A percentile compares a stretch with the other conserved stretches of the same genome.
These are phyloP conservation scores for Schrankia costaestrigalis DNA, from an alignment of 2,888 invertebrate species.

Conservation along the genomic window DNA sequence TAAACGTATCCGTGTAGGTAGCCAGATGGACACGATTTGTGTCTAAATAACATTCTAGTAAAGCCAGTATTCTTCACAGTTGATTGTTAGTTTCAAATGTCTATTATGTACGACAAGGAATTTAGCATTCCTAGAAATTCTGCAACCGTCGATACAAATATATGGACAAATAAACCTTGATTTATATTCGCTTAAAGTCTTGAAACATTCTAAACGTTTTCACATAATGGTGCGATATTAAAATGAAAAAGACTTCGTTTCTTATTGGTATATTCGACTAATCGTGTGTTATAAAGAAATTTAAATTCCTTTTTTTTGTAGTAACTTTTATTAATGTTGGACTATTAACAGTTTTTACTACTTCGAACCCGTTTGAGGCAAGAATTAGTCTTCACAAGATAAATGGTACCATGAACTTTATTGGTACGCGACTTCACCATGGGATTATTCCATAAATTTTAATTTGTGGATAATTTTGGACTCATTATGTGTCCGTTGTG, in stretches of 20 bases:
- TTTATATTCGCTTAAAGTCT: background rate
- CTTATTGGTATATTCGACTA: conserved; percentile 50
- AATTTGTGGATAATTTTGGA: conserved; percentile 34
- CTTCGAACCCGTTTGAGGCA: conserved; percentile 55
- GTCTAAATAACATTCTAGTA: background rate
- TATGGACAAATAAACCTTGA: conserved; percentile 5
- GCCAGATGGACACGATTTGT: background rate
- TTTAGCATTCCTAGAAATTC: background rate
- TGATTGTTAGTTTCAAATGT: conserved; percentile 1
- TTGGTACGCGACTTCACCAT: conserved; percentile 54
- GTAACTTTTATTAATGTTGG: conserved; percentile 64
- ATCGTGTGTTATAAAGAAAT: conserved; percentile 51
- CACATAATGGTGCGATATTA: conserved; percentile 29
- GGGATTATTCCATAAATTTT: conserved; percentile 46
- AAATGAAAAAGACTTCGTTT: conserved; percentile 42
- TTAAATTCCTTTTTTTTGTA: conserved; percentile 51
- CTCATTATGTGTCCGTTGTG: conserved; percentile 29
- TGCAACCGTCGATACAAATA: background rate
- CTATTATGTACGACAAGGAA: background rate
- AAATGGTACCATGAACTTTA: conserved; percentile 57
- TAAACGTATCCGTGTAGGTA: conserved; percentile 20
- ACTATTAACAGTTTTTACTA: conserved; percentile 70
- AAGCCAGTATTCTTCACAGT: conserved; percentile 2
- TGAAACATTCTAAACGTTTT: conserved; percentile 13
- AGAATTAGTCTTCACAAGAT: conserved; percentile 60